These are phyloP conservation scores for Eptatretus burgeri DNA, from an alignment of 2,113 vertebrate species.

Conservation along the genomic window DNA sequence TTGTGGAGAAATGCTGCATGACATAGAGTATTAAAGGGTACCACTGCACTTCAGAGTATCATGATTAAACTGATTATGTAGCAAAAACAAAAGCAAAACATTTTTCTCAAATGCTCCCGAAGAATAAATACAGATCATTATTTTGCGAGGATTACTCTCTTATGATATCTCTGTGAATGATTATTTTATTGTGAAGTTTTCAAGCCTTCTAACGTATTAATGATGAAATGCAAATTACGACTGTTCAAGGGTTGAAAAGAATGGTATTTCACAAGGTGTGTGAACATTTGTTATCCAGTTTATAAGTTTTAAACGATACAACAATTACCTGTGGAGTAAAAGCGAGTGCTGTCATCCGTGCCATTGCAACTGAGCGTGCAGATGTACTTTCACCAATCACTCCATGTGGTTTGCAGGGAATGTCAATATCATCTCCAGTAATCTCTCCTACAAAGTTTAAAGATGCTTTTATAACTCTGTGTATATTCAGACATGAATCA, in stretches of 20 bases:
- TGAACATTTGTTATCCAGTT: not conserved
- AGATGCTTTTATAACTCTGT: conserved; percentile 35
- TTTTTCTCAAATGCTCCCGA: not conserved
- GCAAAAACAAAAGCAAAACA: not conserved
- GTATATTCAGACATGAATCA: conserved; percentile 37
- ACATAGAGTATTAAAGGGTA: no score
- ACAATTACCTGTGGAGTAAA: conserved; percentile 33
- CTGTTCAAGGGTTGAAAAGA: not conserved
- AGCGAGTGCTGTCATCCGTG: conserved; percentile 35
- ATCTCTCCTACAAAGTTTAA: conserved; percentile 35
- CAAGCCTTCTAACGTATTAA: not conserved
- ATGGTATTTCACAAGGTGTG: not conserved
- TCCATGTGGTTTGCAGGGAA: conserved; percentile 27
- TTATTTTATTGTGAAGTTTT: not conserved
- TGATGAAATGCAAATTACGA: not conserved
- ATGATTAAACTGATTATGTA: no score
- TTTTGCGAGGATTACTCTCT: no score
- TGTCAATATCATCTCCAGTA: conserved; percentile 37
- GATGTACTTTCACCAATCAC: conserved; percentile 33
- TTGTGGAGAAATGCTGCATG: no score
- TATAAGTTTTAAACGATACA: not conserved
- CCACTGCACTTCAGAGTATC: no score
- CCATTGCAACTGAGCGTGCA: conserved; percentile 33
- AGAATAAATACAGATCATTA: not conserved
- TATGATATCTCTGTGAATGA: no score